Evolutionary conservation across 2,113 vertebrate species (phyloP).

Genomic region (Argyrosomus japonicus): DNA sequence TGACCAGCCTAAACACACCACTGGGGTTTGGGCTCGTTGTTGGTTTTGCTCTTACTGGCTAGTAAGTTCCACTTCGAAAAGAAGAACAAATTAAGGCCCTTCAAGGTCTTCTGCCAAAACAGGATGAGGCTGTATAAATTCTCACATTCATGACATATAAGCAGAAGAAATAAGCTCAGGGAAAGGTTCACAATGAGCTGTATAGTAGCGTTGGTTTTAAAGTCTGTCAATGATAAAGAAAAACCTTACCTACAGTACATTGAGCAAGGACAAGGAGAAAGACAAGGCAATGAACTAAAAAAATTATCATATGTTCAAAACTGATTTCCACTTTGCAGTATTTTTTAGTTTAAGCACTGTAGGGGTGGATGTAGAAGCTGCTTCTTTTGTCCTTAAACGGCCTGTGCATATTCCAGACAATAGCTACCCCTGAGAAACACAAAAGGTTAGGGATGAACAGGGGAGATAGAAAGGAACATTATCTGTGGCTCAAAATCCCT

Average conservation of each 20-base stretch:
- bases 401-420: constrained; percentile 61
- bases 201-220: not conserved
- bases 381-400: constrained; percentile 56
- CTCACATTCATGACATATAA: not conserved
- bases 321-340: constrained; percentile 20
- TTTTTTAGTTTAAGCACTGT: constrained; percentile 17
- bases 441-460: constrained; percentile 71
- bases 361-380: constrained; percentile 21
- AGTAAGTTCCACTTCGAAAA: too few relatives aligned
- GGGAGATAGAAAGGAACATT: constrained; percentile 68
- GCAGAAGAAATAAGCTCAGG: not conserved
- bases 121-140: too few relatives aligned
- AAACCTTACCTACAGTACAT: not conserved
- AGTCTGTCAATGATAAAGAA: not conserved
- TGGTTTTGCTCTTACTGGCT: too few relatives aligned
- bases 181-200: not conserved
- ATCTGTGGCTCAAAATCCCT: constrained; percentile 68
- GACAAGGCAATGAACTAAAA: not conserved
- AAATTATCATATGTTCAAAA: constrained; percentile 16
- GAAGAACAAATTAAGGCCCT: too few relatives aligned
- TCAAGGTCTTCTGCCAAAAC: too few relatives aligned
- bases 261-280: not conserved
- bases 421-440: constrained; percentile 65
- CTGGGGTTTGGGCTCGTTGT: not conserved
- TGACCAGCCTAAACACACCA: not conserved